Evolutionary conservation across 2,888 invertebrate species (phyloP).

Genomic region (Ischnura elegans): DNA sequence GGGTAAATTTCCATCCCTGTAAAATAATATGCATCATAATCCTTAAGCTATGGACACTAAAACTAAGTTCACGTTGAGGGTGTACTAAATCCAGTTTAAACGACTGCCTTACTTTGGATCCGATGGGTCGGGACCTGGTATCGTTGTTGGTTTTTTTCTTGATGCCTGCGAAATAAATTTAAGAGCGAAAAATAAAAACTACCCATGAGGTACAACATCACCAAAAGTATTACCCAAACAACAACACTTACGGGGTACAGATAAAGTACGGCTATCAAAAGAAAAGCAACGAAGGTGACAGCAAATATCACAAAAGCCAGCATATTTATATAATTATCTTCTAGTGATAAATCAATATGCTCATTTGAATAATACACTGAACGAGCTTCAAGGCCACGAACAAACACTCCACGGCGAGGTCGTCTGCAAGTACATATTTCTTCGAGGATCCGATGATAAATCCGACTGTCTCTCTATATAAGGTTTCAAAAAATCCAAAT

Average conservation of each 20-base stretch:
- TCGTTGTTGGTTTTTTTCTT: constrained; percentile 54
- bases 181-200: background rate
- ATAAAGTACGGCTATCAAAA: constrained; percentile 68
- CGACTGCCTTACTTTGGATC: constrained; percentile 66
- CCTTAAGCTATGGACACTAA: too few relatives aligned
- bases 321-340: background rate
- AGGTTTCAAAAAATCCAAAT: too few relatives aligned
- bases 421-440: background rate
- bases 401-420: background rate
- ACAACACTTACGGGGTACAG: constrained; percentile 66
- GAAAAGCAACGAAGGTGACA: constrained; percentile 53
- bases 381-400: background rate
- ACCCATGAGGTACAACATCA: background rate
- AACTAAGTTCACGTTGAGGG: background rate
- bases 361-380: background rate
- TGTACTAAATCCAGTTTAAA: background rate
- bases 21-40: background rate
- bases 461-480: background rate
- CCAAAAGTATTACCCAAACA: background rate
- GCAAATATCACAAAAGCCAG: constrained; percentile 68
- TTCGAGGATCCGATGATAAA: background rate
- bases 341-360: background rate
- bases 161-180: constrained; percentile 53
- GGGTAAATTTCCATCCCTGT: constrained; percentile 69
- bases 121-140: constrained; percentile 69